These are phyloP conservation scores for Proterorhinus semilunaris DNA, from an alignment of 2,113 vertebrate species.

Conservation along the genomic window DNA sequence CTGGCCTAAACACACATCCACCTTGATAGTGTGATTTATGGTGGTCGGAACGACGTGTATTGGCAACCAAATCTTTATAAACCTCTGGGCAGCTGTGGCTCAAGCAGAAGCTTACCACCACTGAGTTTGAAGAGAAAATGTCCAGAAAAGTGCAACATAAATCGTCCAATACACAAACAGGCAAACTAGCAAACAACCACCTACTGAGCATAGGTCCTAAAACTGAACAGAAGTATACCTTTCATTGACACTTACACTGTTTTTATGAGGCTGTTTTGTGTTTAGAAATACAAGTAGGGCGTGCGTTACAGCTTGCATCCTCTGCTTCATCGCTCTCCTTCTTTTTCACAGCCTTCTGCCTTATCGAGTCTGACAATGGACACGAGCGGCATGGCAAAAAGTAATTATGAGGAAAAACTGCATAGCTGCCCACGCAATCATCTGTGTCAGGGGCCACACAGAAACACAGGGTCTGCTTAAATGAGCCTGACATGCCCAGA, in stretches of 20 bases:
- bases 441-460: constrained; percentile 68
- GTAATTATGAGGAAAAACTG: constrained; percentile 73
- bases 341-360: constrained; percentile 37
- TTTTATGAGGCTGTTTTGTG: not conserved
- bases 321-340: constrained; percentile 25
- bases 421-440: constrained; percentile 72
- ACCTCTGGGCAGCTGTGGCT: no score
- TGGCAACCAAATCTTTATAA: no score
- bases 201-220: not conserved
- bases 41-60: no score
- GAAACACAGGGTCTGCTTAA: constrained; percentile 61
- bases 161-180: no score
- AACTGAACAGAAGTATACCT: not conserved
- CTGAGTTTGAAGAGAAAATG: no score
- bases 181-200: not conserved
- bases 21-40: no score
- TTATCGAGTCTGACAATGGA: constrained; percentile 71
- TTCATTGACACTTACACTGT: constrained; percentile 5
- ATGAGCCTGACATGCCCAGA: constrained; percentile 62
- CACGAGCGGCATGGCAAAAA: constrained; percentile 61
- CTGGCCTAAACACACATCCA: no score
- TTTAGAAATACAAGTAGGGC: constrained; percentile 5
- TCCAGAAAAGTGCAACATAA: no score
- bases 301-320: constrained; percentile 25
- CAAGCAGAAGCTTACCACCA: no score